A percentile compares a stretch with the other conserved stretches of the same genome.
Conservation (phyloP, 2,888 invertebrate genomes). For the Rhingia rostrata region DNA sequence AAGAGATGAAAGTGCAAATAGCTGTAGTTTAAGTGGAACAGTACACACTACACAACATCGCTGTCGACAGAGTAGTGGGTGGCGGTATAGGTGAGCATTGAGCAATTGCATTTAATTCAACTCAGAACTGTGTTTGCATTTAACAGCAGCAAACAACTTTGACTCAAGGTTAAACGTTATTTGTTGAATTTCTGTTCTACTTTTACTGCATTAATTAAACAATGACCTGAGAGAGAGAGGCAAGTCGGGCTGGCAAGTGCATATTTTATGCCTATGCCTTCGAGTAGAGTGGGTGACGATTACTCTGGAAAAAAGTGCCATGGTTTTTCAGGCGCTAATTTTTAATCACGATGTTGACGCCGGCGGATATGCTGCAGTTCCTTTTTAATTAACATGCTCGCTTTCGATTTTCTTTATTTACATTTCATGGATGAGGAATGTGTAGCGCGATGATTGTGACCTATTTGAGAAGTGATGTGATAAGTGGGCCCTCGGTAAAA, state of each 20-base stretch:
- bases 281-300: constrained; percentile 28
- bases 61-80: not conserved
- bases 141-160: constrained; percentile 33
- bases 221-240: constrained; percentile 22
- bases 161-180: constrained; percentile 63
- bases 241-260: not conserved
- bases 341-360: constrained; percentile 58
- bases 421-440: not conserved
- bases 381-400: constrained; percentile 10
- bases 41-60: constrained; percentile 57
- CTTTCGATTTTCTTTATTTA: not conserved
- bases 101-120: constrained; percentile 26
- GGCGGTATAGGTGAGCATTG: not conserved
- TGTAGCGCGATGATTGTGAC: too few relatives aligned
- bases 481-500: not conserved
- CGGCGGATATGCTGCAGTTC: constrained; percentile 48
- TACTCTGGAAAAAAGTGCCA: constrained; percentile 12
- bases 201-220: constrained; percentile 63
- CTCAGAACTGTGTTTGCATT: constrained; percentile 3
- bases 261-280: constrained; percentile 28
- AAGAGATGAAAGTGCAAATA: constrained; percentile 62
- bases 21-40: constrained; percentile 65
- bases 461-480: not conserved
- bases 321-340: constrained; percentile 48
- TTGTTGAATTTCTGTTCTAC: constrained; percentile 59